A percentile compares a stretch with the other conserved stretches of the same genome.
These are phyloP conservation scores for Lepus americanus DNA, from an alignment of 2,113 vertebrate genomes.

Conservation along the genomic window DNA sequence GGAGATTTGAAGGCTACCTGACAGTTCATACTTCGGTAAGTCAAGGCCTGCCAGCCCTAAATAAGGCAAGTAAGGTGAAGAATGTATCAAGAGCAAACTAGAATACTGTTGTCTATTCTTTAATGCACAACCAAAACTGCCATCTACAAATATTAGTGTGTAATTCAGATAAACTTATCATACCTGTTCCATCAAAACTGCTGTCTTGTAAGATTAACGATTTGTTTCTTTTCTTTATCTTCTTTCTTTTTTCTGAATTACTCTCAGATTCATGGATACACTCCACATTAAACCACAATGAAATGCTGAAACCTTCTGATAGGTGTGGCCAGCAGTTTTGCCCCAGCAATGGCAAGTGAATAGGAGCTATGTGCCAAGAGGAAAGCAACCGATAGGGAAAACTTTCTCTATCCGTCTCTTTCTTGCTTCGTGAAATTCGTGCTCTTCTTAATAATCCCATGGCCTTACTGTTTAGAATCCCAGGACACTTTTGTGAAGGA, in stretches of 20 bases:
- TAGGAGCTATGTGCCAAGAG: slow-evolving; percentile 95
- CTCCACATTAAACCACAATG: slow-evolving; percentile 93
- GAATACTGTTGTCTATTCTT: not conserved
- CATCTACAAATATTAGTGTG: not conserved
- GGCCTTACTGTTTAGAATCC: slow-evolving; percentile 83
- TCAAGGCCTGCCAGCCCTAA: not conserved
- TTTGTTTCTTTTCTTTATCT: slow-evolving; percentile 84
- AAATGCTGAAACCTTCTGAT: slow-evolving; percentile 96
- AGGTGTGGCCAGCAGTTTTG: slow-evolving; percentile 99
- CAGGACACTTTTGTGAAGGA: slow-evolving; percentile 87
- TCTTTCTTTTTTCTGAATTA: slow-evolving; percentile 86
- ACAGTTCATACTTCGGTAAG: not conserved
- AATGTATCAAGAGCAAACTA: not conserved
- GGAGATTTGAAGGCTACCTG: not conserved
- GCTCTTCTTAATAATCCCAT: slow-evolving; percentile 85
- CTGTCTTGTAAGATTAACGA: slow-evolving; percentile 76
- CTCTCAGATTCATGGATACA: slow-evolving; percentile 79
- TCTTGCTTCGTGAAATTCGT: slow-evolving; percentile 88
- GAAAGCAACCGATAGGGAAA: slow-evolving; percentile 89
- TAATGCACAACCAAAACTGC: not conserved
- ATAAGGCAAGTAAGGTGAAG: not conserved
- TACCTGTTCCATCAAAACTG: slow-evolving; percentile 88
- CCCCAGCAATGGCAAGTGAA: slow-evolving; percentile 95
- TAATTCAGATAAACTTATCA: not conserved
- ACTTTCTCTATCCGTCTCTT: slow-evolving; percentile 87